These are phyloP conservation scores for Cheilosia scutellata DNA, from an alignment of 2,888 invertebrate species.

Conservation along the genomic window DNA sequence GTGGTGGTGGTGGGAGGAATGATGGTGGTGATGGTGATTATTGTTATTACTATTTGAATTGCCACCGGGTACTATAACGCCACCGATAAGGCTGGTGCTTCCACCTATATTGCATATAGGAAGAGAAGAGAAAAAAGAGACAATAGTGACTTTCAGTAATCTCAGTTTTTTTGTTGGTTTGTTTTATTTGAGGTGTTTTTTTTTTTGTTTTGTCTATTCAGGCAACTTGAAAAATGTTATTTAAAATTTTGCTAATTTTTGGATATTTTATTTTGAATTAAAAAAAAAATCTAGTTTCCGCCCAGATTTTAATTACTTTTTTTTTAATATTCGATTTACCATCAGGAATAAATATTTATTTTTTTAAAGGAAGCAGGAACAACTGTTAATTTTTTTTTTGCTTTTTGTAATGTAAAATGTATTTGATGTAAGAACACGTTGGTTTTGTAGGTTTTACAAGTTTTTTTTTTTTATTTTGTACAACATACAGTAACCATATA, in stretches of 20 bases:
- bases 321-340: conserved; percentile 56
- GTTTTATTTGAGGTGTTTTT: conserved; percentile 71
- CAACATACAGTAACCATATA: conserved; percentile 64
- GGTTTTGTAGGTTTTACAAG: conserved; percentile 60
- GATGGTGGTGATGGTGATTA: conserved; percentile 80
- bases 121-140: conserved; percentile 85
- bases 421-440: conserved; percentile 66
- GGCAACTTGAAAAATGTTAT: conserved; percentile 76
- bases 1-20: conserved; percentile 81
- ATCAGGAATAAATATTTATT: conserved; percentile 61
- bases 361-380: conserved; percentile 71
- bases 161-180: conserved; percentile 77
- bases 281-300: conserved; percentile 59
- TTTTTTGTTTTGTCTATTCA: conserved; percentile 74
- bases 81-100: conserved; percentile 84
- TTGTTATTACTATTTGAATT: conserved; percentile 82
- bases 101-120: conserved; percentile 84
- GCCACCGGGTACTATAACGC: conserved; percentile 84
- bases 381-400: conserved; percentile 53
- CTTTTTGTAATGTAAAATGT: conserved; percentile 60
- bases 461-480: conserved; percentile 64
- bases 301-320: conserved; percentile 48
- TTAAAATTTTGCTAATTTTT: conserved; percentile 74
- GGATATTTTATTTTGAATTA: conserved; percentile 47
- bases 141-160: conserved; percentile 85